These are phyloP conservation scores for Heteromormyrus szaboi DNA, from an alignment of 2,797 vertebrate species.

Conservation along the genomic window DNA sequence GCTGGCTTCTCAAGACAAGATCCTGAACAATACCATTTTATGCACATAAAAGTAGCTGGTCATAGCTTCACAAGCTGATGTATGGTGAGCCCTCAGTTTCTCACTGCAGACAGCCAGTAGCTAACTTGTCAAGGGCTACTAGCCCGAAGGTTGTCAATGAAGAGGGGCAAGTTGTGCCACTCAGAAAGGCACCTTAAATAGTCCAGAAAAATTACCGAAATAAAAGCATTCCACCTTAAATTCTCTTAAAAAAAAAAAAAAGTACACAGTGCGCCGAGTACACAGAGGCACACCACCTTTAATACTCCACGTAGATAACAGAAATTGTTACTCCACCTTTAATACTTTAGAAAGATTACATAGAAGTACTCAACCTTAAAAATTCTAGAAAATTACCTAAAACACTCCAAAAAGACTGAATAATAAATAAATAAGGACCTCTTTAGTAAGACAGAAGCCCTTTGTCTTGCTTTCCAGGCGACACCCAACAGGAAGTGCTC, in stretches of 20 bases:
- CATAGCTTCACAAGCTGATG: not conserved
- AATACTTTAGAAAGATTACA: not conserved
- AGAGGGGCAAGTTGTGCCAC: not conserved
- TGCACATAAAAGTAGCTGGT: not conserved
- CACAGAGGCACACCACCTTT: not conserved
- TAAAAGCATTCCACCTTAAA: not conserved
- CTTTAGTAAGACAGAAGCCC: not conserved
- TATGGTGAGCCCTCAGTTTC: not conserved
- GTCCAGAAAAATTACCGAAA: not conserved
- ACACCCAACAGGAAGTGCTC: conserved; percentile 3
- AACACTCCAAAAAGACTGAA: not conserved
- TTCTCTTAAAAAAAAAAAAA: not conserved
- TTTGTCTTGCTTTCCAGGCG: not conserved
- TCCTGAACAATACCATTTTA: not conserved
- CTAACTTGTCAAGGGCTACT: not conserved
- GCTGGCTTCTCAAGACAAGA: not conserved
- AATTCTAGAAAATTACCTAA: not conserved
- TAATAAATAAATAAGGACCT: not conserved
- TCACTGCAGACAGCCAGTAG: not conserved
- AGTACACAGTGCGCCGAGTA: not conserved
- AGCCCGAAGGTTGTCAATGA: not conserved
- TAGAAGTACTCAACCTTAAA: not conserved
- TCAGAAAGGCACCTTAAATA: not conserved
- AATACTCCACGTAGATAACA: not conserved
- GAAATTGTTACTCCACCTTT: not conserved